phyloP scores from a whole-genome alignment of 2,113 vertebrate genomes.

The Argyrosomus japonicus region DNA sequence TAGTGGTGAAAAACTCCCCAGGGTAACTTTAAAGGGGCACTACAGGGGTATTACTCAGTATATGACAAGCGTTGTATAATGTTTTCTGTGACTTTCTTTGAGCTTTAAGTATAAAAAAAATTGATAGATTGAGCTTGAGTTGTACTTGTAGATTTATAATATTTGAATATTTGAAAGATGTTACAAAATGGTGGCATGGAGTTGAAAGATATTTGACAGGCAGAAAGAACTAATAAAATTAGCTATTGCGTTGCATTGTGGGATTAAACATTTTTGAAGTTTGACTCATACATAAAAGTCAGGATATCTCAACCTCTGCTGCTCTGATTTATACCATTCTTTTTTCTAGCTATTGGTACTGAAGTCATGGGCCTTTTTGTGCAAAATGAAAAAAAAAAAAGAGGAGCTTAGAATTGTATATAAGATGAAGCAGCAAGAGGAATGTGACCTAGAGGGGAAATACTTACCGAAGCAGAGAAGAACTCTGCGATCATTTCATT shows the following conservation, averaged over 20 bases:
- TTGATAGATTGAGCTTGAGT: neutral
- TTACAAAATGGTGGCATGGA: neutral
- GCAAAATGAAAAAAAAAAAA: slow-evolving; percentile 12
- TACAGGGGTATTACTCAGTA: too few relatives aligned
- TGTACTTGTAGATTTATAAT: neutral
- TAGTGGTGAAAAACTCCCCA: neutral
- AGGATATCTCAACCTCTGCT: neutral
- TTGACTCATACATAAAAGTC: neutral
- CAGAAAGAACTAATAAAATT: neutral
- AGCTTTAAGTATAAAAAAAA: neutral
- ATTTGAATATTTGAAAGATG: neutral
- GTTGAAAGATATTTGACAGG: neutral
- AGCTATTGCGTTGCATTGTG: neutral
- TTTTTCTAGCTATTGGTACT: neutral
- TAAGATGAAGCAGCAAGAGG: neutral
- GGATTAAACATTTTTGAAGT: neutral
- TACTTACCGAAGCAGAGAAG: neutral
- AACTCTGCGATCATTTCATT: neutral
- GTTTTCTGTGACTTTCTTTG: neutral
- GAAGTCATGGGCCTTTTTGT: neutral
- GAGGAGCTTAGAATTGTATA: neutral
- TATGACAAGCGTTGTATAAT: too few relatives aligned
- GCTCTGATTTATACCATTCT: neutral
- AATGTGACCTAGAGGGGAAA: neutral
- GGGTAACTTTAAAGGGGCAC: neutral